A percentile compares a stretch with the other conserved stretches of the same genome.
Evolutionary conservation across 2,888 invertebrate species (phyloP).

Genomic region (Esperia sulphurella): DNA sequence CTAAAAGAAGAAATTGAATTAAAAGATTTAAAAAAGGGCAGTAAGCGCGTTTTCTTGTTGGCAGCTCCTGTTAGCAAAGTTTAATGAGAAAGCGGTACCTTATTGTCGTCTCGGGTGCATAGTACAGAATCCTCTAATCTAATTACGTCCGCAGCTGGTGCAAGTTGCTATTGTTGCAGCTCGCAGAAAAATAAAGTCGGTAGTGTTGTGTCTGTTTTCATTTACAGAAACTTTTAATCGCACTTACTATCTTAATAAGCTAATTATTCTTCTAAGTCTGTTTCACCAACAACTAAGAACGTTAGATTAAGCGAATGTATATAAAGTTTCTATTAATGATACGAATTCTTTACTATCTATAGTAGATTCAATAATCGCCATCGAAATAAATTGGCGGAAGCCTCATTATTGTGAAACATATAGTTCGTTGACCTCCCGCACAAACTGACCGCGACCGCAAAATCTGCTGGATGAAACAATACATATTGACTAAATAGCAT

Average conservation of each 20-base stretch:
- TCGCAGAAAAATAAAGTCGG: slow-evolving; percentile 29
- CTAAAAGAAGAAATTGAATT: slow-evolving; percentile 31
- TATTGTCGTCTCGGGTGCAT: slow-evolving; percentile 39
- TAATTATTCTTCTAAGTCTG: too few relatives aligned
- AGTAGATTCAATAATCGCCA: neutral
- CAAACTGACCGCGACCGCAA: slow-evolving; percentile 32
- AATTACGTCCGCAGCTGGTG: slow-evolving; percentile 43
- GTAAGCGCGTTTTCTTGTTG: slow-evolving; percentile 31
- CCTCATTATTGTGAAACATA: neutral
- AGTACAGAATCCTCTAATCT: slow-evolving; percentile 44
- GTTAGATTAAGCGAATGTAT: too few relatives aligned
- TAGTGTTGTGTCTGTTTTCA: slow-evolving; percentile 11
- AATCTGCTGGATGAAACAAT: slow-evolving; percentile 33
- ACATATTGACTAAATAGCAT: slow-evolving; percentile 3
- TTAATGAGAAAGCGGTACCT: slow-evolving; percentile 47
- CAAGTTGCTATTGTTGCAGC: slow-evolving; percentile 29
- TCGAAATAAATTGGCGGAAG: neutral
- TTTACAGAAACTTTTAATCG: slow-evolving; percentile 8
- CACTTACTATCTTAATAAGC: neutral
- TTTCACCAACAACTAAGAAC: too few relatives aligned
- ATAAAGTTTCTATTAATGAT: too few relatives aligned
- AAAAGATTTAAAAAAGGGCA: slow-evolving; percentile 24
- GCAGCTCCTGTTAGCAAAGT: slow-evolving; percentile 42
- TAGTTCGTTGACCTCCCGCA: slow-evolving; percentile 1
- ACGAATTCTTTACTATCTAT: too few relatives aligned